phyloP scores from a whole-genome alignment of 2,797 vertebrate genomes.

The Dromococcyx pavoninus region DNA sequence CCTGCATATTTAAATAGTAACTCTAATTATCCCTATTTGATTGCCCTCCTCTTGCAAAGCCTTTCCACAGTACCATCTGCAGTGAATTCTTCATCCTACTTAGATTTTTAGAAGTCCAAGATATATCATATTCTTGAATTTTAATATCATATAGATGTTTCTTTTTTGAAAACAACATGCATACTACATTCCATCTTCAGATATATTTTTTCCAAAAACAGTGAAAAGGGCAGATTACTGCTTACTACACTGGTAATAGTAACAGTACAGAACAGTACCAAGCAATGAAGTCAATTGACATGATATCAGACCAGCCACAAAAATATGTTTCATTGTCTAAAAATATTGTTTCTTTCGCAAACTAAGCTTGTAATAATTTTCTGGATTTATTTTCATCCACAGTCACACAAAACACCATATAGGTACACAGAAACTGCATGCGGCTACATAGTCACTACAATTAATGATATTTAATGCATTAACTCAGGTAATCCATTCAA shows the following conservation, averaged over 20 bases:
- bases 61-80: slow-evolving; percentile 45
- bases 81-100: slow-evolving; percentile 38
- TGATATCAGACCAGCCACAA: background rate
- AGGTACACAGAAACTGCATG: background rate
- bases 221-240: background rate
- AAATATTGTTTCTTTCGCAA: background rate
- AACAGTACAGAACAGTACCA: slow-evolving; percentile 13
- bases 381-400: slow-evolving; percentile 7
- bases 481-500: background rate
- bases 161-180: background rate
- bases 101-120: slow-evolving; percentile 11
- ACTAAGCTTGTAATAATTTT: background rate
- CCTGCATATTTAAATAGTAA: slow-evolving; percentile 65
- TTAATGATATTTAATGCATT: background rate
- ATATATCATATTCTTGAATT: slow-evolving; percentile 42
- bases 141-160: background rate
- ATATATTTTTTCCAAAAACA: background rate
- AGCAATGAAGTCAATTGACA: background rate
- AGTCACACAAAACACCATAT: background rate
- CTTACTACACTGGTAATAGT: background rate
- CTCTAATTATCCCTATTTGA: slow-evolving; percentile 62
- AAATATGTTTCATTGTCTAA: background rate
- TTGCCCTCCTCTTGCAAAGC: slow-evolving; percentile 55
- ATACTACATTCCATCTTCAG: background rate
- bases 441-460: background rate